Base-by-base conservation (phyloP, 2,888 invertebrate species). In the Steromphala cineraria region DNA sequence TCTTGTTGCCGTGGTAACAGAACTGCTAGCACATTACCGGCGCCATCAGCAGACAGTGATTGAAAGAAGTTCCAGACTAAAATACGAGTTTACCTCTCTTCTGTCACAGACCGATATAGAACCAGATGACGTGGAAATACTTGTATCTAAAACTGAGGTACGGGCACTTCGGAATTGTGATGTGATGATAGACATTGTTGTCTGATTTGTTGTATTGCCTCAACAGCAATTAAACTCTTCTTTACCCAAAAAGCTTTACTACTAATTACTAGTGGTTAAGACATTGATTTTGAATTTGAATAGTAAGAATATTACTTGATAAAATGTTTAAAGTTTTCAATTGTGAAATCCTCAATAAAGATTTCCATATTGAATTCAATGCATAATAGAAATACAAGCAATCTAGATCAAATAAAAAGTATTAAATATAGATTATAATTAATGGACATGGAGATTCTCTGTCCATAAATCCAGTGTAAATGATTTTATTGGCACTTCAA, bases 121-220 rank as follows among this genome's bases (percentile, higher is more conserved):
- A 71, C 94, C 95, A 82, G 94, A 95, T 81, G 95, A 96, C 90
- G 94, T 96, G 77, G 96, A 96, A 94, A 95, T 96, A 40, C 94
- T 94, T 91, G 95, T 96, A 4, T 84, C 86, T 56, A 90, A 86
- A 78, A 86, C 84, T 56, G 87, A 88, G 85, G 91, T 91, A 83
- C 83, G 79, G 82, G 56, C 46, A 80, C 19, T 53, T 55, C 2
- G 24, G n/a, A 31, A n/a, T 1, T 74, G 71, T 74, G 62, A 28
- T 21, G 13, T 10, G 24, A 24, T 56, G 56, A 56, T 56, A n/a
- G n/a, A 19, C 21, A n/a, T 56, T 71, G 13, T 36, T 36, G 15
- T 71, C 28, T 31, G 10, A 36, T 31, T 71, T 31, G 21, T 7
- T 71, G 10, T 17, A 0, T 71, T 24, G 36, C 15, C 24, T 1